Conservation (phyloP, 2,888 invertebrate genomes). For the Catonia carolina region DNA sequence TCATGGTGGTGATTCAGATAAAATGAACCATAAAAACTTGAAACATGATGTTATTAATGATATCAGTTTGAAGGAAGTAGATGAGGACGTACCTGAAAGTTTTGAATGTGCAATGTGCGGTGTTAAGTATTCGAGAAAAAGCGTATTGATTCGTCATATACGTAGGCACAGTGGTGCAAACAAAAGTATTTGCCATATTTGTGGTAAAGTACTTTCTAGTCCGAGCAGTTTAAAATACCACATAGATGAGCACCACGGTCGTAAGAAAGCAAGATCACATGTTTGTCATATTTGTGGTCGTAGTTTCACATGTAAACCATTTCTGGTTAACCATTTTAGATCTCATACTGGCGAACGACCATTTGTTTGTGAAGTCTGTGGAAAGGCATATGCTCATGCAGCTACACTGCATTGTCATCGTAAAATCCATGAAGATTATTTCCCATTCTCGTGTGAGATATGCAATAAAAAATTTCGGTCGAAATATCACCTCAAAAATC, state of each 20-base stretch:
- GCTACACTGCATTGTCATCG: slow-evolving; percentile 7
- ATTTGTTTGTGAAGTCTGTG: slow-evolving; percentile 17
- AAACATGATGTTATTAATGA: too few relatives aligned
- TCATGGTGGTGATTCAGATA: too few relatives aligned
- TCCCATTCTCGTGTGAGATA: slow-evolving; percentile 29
- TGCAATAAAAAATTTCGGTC: slow-evolving; percentile 34
- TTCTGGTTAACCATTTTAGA: slow-evolving; percentile 11
- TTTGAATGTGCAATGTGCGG: too few relatives aligned
- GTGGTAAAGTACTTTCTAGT: slow-evolving; percentile 27
- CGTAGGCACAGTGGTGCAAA: too few relatives aligned
- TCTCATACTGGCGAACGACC: slow-evolving; percentile 20
- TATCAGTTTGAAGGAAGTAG: too few relatives aligned
- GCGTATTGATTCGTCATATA: too few relatives aligned
- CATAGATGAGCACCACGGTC: slow-evolving; percentile 47
- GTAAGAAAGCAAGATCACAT: slow-evolving; percentile 45
- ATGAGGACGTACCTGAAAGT: too few relatives aligned
- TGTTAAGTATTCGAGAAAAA: too few relatives aligned
- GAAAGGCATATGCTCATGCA: neutral
- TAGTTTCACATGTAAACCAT: slow-evolving; percentile 44
- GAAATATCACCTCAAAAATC: slow-evolving; percentile 32
- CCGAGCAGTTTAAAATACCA: slow-evolving; percentile 42
- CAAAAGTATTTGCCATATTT: too few relatives aligned
- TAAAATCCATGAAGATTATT: slow-evolving; percentile 6
- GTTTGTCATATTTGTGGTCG: slow-evolving; percentile 48
- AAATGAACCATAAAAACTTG: too few relatives aligned